These are phyloP conservation scores for Conus canariensis DNA, from an alignment of 2,888 invertebrate genomes.

Conservation along the genomic window DNA sequence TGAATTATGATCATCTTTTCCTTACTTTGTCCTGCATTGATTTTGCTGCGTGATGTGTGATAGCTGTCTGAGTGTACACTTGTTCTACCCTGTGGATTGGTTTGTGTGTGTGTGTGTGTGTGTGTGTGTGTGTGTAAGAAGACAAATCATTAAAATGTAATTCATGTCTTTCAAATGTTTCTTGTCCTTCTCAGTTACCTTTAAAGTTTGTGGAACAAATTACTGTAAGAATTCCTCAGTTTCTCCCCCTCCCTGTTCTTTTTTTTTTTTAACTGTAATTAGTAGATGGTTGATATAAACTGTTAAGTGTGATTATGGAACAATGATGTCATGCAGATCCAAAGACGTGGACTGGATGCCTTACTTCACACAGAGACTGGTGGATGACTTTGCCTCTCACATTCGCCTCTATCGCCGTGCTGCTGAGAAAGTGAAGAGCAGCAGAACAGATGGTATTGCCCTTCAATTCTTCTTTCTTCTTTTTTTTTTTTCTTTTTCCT, in stretches of 20 bases:
- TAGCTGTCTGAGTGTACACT: neutral
- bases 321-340: constrained; percentile 77
- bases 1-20: neutral
- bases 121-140: too few species aligned
- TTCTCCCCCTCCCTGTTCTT: too few species aligned
- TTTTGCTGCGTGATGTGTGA: neutral
- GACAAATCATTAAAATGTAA: too few species aligned
- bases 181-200: too few species aligned
- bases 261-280: too few species aligned
- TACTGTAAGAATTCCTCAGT: too few species aligned
- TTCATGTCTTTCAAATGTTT: too few species aligned
- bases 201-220: too few species aligned
- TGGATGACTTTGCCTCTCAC: constrained; percentile 94
- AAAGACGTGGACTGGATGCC: constrained; percentile 95
- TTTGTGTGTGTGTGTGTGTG: too few species aligned
- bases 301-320: too few species aligned
- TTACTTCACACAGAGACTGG: constrained; percentile 90
- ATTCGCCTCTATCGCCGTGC: constrained; percentile 92
- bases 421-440: constrained; percentile 74
- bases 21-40: neutral
- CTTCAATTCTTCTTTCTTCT: neutral
- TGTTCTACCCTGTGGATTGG: neutral
- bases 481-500: neutral
- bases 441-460: constrained; percentile 80
- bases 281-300: too few species aligned